A percentile compares a stretch with the other conserved stretches of the same genome.
Conservation (phyloP, 2,797 vertebrate species). For the Margarornis squamiger region DNA sequence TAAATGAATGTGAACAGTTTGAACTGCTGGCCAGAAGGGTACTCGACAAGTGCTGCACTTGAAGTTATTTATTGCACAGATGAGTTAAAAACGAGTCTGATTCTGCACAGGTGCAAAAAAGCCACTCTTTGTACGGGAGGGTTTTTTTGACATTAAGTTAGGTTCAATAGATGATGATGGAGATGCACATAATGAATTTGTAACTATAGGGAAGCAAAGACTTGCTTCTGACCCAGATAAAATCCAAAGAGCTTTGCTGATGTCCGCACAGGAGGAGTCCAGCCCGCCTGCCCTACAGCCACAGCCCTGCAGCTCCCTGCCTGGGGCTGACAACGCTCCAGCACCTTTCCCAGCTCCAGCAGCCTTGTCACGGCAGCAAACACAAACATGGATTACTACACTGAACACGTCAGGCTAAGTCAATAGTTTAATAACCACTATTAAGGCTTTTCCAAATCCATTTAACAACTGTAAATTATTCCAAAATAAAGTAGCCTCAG, state of each 20-base stretch:
- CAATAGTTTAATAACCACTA: conserved; percentile 72
- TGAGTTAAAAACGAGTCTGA: not conserved
- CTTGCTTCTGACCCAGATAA: not conserved
- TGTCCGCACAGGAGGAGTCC: not conserved
- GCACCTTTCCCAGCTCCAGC: not conserved
- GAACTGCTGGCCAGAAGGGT: conserved; percentile 2
- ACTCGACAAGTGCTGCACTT: not conserved
- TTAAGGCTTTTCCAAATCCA: conserved; percentile 68
- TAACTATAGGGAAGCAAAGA: not conserved
- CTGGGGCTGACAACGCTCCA: not conserved
- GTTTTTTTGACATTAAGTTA: not conserved
- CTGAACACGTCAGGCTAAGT: conserved; percentile 66
- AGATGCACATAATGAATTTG: not conserved
- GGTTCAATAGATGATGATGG: not conserved
- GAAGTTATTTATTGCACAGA: not conserved
- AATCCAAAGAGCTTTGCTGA: not conserved
- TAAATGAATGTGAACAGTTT: not conserved
- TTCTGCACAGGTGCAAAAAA: not conserved
- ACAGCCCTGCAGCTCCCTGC: not conserved
- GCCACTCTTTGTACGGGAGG: not conserved
- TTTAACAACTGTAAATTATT: conserved; percentile 71
- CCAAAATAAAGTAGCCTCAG: conserved; percentile 52
- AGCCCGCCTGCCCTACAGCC: not conserved
- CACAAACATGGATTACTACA: conserved; percentile 46
- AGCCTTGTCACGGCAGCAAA: not conserved